Base-by-base conservation (phyloP, 1,140 invertebrate genomes). In the Drosophila biarmipes region DNA sequence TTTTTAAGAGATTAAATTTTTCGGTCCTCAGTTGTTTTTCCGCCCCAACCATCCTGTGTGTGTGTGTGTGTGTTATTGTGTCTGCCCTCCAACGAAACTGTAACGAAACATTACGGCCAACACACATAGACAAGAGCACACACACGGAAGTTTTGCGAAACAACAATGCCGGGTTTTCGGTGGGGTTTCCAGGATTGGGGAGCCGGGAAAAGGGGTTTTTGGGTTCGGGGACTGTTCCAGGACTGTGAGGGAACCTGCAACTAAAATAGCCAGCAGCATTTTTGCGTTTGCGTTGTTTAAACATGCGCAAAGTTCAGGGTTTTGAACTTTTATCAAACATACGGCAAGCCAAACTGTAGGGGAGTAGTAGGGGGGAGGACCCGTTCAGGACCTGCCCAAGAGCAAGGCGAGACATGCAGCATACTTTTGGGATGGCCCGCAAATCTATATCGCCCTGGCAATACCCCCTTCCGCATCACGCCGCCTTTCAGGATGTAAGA, bases 1-100 rank as follows among this genome's bases (percentile, higher is more conserved):
- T 84, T 89, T 89, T 89, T 85, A 89, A 89, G 85, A 89, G 84
- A 89, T 89, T 89, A 89, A 82, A 89, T 90, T 89, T 89, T 87
- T 64, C 45, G 72, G 71, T 74, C 69, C 72, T 49, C 48, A 19
- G 61, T 61, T 64, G 57, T 53, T 42, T 27, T 19, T 24, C 45
- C 45, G 6, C 51, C 49, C 6, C 5, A 15, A 7, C 10, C 2
- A 6, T 2, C n/a, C 14, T 27, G 45, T 27, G 12, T n/a, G 45
- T 27, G 14, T 46, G 14, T 46, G 45, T 46, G 19, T 48, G 45
- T 48, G 45, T 29, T 15, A 24, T 21, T 11, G 24, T 14, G 37
- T 43, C 54, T 59, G 66, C 55, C 55, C 35, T 71, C 34, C 37
- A 43, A 49, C 53, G 24, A 74, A 78, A 75, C 82, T 78, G 54